These are phyloP conservation scores for Phymorhynchus buccinoides DNA, from an alignment of 1,140 invertebrate species.

Conservation along the genomic window DNA sequence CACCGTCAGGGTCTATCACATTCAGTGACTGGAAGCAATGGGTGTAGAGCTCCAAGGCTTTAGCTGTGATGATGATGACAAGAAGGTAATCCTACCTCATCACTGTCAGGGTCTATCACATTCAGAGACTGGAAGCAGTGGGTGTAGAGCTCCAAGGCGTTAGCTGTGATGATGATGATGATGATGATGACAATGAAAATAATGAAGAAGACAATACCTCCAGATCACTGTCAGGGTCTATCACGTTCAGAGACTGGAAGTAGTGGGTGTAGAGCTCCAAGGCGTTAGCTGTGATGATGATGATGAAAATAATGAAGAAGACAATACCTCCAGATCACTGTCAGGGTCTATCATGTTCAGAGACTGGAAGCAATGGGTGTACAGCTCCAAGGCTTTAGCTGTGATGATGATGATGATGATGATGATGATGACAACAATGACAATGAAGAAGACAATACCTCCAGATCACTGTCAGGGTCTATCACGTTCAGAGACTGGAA, in stretches of 20 bases:
- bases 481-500: conserved; percentile 61
- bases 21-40: conserved; percentile 62
- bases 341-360: conserved; percentile 64
- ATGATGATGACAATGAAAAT: neutral
- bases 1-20: conserved; percentile 63
- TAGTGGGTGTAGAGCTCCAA: conserved; percentile 69
- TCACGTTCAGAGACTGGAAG: conserved; percentile 59
- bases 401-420: neutral
- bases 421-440: neutral
- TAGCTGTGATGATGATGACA: neutral
- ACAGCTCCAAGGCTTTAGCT: conserved; percentile 68
- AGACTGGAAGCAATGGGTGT: conserved; percentile 67
- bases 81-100: conserved; percentile 20
- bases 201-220: conserved; percentile 34
- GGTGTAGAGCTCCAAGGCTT: neutral
- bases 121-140: conserved; percentile 63
- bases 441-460: conserved; percentile 47
- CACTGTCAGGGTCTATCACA: conserved; percentile 63
- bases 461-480: conserved; percentile 66
- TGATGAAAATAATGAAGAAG: neutral
- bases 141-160: neutral
- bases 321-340: conserved; percentile 64
- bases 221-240: conserved; percentile 68
- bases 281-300: conserved; percentile 55
- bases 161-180: neutral